Evolutionary conservation across 2,888 invertebrate species (phyloP), one percentile per base, ranked within the genome.

Genomic region (Tiliacea aurago): DNA sequence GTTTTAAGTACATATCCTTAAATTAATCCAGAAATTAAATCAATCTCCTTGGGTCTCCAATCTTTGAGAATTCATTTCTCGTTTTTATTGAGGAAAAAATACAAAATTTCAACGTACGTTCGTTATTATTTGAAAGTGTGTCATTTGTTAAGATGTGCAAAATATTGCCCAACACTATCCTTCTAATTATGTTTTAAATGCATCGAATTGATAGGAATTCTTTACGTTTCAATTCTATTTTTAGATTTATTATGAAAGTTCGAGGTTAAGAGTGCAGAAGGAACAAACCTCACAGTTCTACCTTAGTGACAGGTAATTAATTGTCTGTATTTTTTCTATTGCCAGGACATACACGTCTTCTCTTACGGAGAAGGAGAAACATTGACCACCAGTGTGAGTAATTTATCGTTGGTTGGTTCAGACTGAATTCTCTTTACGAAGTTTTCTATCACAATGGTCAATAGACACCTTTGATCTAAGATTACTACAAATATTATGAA

Each of bases 101-200:
- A 37, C 37, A 37, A 37, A 37, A 37, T 37, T 37, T 37, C 37
- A 37, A 37, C 37, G 20, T 71, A 55, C 55, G 28, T 28, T 55
- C 37, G 33, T 72, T 23, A 45, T 65, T 33, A 49, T 62, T 63
- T 68, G 53, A 78, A 72, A 45, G 58, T 66, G 13, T 64, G n/a
- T 51, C 13, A 64, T 67, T 59, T 53, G 23, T 23, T n/a, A 33
- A 53, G 49, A 58, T 67, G 43, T 51, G 10, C 55, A n/a, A 45
- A 49, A 49, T 10, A 49, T 64, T 78, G 45, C 61, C 9, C n/a
- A 68, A 72, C 37, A 13, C 18, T 45, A 55, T 64, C 20, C 37
- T 59, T 51, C 37, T 64, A 20, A 45, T 72, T 68, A 43, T 43
- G 9, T 61, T 45, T 28, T 23, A 64, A 59, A 64, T 67, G 43